Evolutionary conservation across 2,113 vertebrate species (phyloP).

Genomic region (Psammodynastes pulverulentus): DNA sequence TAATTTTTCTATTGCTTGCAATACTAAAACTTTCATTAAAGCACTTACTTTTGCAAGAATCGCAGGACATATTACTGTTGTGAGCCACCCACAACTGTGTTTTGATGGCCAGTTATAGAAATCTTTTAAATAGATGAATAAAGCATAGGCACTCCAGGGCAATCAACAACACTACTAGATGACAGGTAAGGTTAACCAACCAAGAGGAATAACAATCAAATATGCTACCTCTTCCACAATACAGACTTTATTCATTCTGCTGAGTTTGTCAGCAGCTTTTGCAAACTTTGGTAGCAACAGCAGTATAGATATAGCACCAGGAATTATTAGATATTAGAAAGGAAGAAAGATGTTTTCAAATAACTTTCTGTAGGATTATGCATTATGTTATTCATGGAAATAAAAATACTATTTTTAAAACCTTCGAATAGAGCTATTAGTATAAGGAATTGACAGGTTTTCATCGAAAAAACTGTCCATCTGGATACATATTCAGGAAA

Average conservation of each 20-base stretch:
- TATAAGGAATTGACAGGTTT: constrained; percentile 37
- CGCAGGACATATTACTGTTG: background rate
- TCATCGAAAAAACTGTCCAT: constrained; percentile 52
- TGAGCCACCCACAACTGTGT: background rate
- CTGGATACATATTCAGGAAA: constrained; percentile 57
- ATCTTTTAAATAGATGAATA: background rate
- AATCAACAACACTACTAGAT: background rate
- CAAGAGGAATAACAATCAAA: background rate
- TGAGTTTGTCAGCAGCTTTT: background rate
- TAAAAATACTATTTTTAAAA: constrained; percentile 42
- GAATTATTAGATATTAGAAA: background rate
- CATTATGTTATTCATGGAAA: constrained; percentile 21
- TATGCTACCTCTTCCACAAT: background rate
- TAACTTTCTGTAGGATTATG: background rate
- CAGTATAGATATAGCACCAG: background rate
- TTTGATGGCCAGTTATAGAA: background rate
- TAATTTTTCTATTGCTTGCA: background rate
- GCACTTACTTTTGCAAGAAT: background rate
- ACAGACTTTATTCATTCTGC: background rate
- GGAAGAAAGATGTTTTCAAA: background rate
- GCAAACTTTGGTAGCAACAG: background rate
- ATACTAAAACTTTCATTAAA: background rate
- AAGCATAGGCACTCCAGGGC: background rate
- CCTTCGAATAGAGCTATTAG: constrained; percentile 42
- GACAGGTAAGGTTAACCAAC: background rate